phyloP scores from a whole-genome alignment of 1,140 invertebrate genomes.

The Coenobita brevimanus region DNA sequence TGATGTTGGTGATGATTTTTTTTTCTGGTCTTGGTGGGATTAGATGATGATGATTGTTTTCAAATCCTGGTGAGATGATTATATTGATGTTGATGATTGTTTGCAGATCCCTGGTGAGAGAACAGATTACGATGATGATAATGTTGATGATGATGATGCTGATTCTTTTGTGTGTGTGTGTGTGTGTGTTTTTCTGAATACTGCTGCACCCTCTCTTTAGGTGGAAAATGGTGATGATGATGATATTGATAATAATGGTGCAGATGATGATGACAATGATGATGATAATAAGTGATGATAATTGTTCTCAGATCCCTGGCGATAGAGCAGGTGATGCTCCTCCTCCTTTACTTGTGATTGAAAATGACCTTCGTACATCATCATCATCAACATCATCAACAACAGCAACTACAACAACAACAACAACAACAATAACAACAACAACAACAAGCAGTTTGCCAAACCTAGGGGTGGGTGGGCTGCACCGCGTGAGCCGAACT shows the following conservation, averaged over 20 bases:
- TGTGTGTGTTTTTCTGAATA: too few species aligned
- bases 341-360: constrained; percentile 24
- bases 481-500: constrained; percentile 50
- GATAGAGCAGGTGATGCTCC: constrained; percentile 36
- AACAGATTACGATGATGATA: neutral
- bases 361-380: constrained; percentile 53
- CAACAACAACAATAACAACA: neutral
- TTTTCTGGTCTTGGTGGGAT: too few species aligned
- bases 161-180: too few species aligned
- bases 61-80: neutral
- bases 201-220: too few species aligned
- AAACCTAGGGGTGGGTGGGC: constrained; percentile 18
- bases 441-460: constrained; percentile 15
- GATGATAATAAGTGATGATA: too few species aligned
- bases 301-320: constrained; percentile 36
- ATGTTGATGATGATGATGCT: too few species aligned
- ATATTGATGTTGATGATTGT: neutral
- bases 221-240: too few species aligned
- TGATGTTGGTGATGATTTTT: too few species aligned
- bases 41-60: too few species aligned
- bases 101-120: neutral
- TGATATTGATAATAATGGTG: too few species aligned
- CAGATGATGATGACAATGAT: neutral
- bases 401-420: neutral
- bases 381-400: neutral